Evolutionary conservation across 1,140 invertebrate species (phyloP).

Genomic region (Andricus grossulariae): DNA sequence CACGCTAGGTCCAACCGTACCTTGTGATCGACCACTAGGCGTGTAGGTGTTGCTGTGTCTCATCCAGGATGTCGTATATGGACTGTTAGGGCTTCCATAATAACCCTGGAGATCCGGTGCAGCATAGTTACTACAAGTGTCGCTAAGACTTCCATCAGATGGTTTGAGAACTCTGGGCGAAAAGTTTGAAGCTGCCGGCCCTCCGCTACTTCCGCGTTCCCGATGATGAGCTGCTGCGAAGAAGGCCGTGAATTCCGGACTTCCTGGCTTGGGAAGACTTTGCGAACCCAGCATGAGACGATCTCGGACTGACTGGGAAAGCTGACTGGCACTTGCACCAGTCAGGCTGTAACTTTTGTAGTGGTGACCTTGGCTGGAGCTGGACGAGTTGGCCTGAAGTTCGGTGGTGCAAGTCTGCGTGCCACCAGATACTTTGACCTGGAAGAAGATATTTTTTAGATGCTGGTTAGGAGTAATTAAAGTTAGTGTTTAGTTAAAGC

Average conservation of each 20-base stretch:
- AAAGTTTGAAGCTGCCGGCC: conserved; percentile 73
- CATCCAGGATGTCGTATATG: conserved; percentile 78
- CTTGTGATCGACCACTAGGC: conserved; percentile 72
- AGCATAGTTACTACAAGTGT: conserved; percentile 79
- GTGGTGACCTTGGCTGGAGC: conserved; percentile 72
- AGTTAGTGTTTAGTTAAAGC: no score
- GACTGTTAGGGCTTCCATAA: conserved; percentile 71
- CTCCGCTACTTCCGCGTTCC: conserved; percentile 61
- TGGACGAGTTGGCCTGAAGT: conserved; percentile 75
- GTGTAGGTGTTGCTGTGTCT: conserved; percentile 79
- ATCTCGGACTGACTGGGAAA: conserved; percentile 89
- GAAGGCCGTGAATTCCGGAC: conserved; percentile 80
- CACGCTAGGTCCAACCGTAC: conserved; percentile 45
- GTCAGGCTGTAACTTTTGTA: conserved; percentile 88
- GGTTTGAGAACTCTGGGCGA: conserved; percentile 69
- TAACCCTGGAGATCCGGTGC: conserved; percentile 76
- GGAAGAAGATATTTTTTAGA: neutral
- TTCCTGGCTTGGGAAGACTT: conserved; percentile 85
- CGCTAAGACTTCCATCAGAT: conserved; percentile 87
- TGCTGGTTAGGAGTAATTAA: no score
- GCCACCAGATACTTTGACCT: conserved; percentile 88
- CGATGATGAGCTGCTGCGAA: conserved; percentile 74
- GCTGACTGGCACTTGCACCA: conserved; percentile 86
- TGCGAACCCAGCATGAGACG: conserved; percentile 87
- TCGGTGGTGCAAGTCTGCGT: conserved; percentile 92